Evolutionary conservation across 2,797 vertebrate genomes (phyloP).

Genomic region (Brachyalestes nurse): DNA sequence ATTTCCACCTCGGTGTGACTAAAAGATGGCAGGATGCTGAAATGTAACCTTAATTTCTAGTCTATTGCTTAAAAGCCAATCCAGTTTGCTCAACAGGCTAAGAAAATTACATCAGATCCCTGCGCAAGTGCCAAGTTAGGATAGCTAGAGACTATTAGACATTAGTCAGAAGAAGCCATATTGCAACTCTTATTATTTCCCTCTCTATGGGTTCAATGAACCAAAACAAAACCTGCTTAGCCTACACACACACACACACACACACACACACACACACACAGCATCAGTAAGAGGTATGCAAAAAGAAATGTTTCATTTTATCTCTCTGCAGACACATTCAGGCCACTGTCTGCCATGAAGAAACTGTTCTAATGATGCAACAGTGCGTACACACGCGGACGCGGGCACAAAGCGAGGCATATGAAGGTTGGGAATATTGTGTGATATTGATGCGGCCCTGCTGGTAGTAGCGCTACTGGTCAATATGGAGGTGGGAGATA

Average conservation of each 20-base stretch:
- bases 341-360: slow-evolving; percentile 30
- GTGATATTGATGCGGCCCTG: slow-evolving; percentile 52
- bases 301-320: slow-evolving; percentile 38
- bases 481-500: slow-evolving; percentile 63
- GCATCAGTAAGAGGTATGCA: slow-evolving; percentile 8
- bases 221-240: slow-evolving; percentile 21
- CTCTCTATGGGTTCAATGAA: neutral
- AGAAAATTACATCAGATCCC: neutral
- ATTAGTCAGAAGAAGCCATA: neutral
- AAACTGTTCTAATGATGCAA: slow-evolving; percentile 21
- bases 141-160: neutral
- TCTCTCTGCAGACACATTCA: slow-evolving; percentile 36
- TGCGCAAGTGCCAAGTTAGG: neutral
- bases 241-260: neutral
- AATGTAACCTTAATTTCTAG: neutral
- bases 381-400: slow-evolving; percentile 22
- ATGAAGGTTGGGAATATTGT: slow-evolving; percentile 43
- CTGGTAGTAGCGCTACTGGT: slow-evolving; percentile 48
- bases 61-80: neutral
- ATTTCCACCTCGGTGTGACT: neutral
- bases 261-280: neutral
- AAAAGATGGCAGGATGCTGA: neutral
- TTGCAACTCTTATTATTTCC: slow-evolving; percentile 4
- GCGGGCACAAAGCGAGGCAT: slow-evolving; percentile 30
- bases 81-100: neutral